Evolutionary conservation across 2,888 invertebrate genomes (phyloP).

Genomic region (Ferdinandea cuprea): DNA sequence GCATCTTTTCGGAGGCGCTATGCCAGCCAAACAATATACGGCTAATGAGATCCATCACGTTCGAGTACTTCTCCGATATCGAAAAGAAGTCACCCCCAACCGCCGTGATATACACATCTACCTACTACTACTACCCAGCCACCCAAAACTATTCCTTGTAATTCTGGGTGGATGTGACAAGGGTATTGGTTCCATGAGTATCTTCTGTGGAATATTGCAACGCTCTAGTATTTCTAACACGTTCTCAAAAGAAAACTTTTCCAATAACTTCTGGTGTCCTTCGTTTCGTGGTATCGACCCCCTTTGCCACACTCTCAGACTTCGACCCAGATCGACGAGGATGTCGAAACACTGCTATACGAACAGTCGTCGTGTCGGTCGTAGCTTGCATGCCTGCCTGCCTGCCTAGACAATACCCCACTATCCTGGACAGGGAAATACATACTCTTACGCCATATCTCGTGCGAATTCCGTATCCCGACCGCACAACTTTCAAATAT

Average conservation of each 20-base stretch:
- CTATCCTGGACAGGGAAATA: slow-evolving; percentile 10
- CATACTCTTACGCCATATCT: neutral
- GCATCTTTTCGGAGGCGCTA: neutral
- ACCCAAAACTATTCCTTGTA: slow-evolving; percentile 25
- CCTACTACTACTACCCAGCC: neutral
- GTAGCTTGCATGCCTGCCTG: neutral
- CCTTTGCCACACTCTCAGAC: neutral
- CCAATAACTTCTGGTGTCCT: slow-evolving; percentile 74
- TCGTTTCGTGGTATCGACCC: slow-evolving; percentile 51
- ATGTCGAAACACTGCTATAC: slow-evolving; percentile 59
- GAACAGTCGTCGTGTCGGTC: neutral
- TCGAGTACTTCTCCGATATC: slow-evolving; percentile 38
- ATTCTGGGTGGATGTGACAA: slow-evolving; percentile 24
- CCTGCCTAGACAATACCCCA: slow-evolving; percentile 60
- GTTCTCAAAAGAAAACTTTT: slow-evolving; percentile 74
- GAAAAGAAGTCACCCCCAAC: slow-evolving; percentile 13
- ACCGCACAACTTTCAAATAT: slow-evolving; percentile 74
- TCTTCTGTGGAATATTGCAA: slow-evolving; percentile 44
- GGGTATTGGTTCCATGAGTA: slow-evolving; percentile 22
- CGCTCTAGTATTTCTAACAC: slow-evolving; percentile 71
- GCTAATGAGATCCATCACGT: slow-evolving; percentile 68
- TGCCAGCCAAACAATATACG: slow-evolving; percentile 53
- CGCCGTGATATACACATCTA: no score
- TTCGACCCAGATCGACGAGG: slow-evolving; percentile 39
- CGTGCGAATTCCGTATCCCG: slow-evolving; percentile 67